Evolutionary conservation across 2,888 invertebrate genomes (phyloP).

Genomic region (Steinernema scapterisci): DNA sequence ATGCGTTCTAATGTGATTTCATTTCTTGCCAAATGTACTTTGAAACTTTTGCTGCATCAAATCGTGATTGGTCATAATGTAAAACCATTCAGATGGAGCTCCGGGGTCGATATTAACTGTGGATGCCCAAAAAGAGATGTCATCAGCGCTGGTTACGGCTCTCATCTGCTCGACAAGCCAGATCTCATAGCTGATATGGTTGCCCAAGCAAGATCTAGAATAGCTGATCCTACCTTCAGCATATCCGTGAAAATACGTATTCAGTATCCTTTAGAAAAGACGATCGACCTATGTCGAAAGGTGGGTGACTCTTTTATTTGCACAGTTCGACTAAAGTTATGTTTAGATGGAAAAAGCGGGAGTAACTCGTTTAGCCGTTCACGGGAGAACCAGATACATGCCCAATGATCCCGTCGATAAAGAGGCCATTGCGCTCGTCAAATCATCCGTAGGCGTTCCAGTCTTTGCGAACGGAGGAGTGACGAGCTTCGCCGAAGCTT

Average conservation of each 20-base stretch:
- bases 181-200: constrained; percentile 83
- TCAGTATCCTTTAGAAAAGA: constrained; percentile 75
- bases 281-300: constrained; percentile 75
- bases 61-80: too few relatives aligned
- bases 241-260: constrained; percentile 91
- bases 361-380: constrained; percentile 85
- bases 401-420: constrained; percentile 75
- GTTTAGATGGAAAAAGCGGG: constrained; percentile 77
- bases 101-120: constrained; percentile 94
- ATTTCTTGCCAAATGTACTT: too few relatives aligned
- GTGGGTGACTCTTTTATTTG: constrained; percentile 43
- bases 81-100: constrained; percentile 74
- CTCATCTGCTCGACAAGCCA: constrained; percentile 76
- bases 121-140: constrained; percentile 84
- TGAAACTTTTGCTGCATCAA: too few relatives aligned
- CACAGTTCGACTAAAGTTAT: background rate
- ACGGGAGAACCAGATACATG: constrained; percentile 81
- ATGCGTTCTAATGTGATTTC: too few relatives aligned
- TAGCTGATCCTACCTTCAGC: constrained; percentile 77
- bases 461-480: constrained; percentile 91
- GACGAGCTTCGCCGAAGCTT: constrained; percentile 77
- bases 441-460: constrained; percentile 74
- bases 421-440: constrained; percentile 77
- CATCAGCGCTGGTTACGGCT: constrained; percentile 49
- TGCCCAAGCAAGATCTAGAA: constrained; percentile 76